A percentile compares a stretch with the other conserved stretches of the same genome.
Conservation (phyloP, 2,113 vertebrate genomes). For the Colossoma macropomum region DNA sequence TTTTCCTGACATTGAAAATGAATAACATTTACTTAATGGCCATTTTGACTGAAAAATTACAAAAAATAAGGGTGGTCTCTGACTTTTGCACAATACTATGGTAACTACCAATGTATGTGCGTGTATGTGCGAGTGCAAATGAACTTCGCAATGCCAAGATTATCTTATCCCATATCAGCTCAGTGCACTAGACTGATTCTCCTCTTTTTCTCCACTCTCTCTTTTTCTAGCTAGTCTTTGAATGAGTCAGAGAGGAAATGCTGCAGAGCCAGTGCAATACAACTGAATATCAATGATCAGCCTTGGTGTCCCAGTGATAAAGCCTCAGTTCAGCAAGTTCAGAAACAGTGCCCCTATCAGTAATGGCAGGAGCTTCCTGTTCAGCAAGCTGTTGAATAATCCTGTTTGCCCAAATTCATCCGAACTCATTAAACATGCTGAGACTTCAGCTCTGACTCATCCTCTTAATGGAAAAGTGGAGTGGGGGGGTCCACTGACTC, state of each 20-base stretch:
- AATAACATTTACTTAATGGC: no score
- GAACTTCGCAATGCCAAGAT: neutral
- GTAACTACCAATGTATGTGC: neutral
- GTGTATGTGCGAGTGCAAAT: neutral
- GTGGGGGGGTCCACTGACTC: slow-evolving; percentile 23
- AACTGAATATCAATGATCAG: slow-evolving; percentile 25
- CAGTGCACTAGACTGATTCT: neutral
- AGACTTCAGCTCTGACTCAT: slow-evolving; percentile 45
- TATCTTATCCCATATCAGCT: neutral
- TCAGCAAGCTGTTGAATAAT: slow-evolving; percentile 42
- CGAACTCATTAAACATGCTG: slow-evolving; percentile 50
- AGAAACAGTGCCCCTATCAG: neutral
- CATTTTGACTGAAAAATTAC: no score
- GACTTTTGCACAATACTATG: no score
- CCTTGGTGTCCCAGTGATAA: slow-evolving; percentile 6
- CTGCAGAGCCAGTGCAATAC: slow-evolving; percentile 16
- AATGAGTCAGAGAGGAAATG: slow-evolving; percentile 2
- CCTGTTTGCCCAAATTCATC: slow-evolving; percentile 44
- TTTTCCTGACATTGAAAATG: no score
- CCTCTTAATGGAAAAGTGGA: neutral
- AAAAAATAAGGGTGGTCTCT: no score
- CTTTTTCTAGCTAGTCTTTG: neutral
- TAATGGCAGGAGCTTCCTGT: slow-evolving; percentile 28
- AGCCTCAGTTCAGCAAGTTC: slow-evolving; percentile 12
- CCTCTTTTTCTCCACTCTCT: neutral